Percentiles rank a stretch among this genome's conserved stretches.
phyloP scores from a whole-genome alignment of 2,797 vertebrate genomes.

The Loriculus beryllinus region DNA sequence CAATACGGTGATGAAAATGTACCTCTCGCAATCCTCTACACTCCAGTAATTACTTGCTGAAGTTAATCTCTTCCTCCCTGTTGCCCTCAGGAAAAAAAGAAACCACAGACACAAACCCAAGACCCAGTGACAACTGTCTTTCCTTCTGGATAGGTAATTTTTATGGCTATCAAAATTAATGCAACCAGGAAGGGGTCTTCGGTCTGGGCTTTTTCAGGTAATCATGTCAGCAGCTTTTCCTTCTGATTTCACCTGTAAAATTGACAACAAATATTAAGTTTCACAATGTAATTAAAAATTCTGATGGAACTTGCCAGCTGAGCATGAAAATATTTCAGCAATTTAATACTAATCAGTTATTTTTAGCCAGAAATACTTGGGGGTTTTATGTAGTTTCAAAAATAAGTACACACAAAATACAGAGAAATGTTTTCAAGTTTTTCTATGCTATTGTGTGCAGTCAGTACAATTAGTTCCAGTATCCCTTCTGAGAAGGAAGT shows the following conservation, averaged over 20 bases:
- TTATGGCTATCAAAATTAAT: not conserved
- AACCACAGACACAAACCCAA: not conserved
- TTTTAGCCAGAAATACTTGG: not conserved
- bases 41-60: not conserved
- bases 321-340: not conserved
- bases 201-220: not conserved
- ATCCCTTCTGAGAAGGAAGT: not conserved
- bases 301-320: not conserved
- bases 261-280: not conserved
- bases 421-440: not conserved
- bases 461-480: not conserved
- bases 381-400: not conserved
- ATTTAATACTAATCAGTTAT: not conserved
- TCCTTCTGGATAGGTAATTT: not conserved
- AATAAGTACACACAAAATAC: not conserved
- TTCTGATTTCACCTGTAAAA: not conserved
- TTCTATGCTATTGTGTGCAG: not conserved
- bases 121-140: not conserved
- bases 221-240: not conserved
- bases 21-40: not conserved
- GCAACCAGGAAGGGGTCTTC: not conserved
- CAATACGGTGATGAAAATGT: not conserved
- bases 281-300: not conserved
- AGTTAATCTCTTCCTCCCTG: not conserved
- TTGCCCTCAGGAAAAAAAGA: not conserved